Percentiles rank a stretch among this genome's conserved stretches.
phyloP scores from a whole-genome alignment of 2,888 invertebrate genomes.

The Antitype chi region DNA sequence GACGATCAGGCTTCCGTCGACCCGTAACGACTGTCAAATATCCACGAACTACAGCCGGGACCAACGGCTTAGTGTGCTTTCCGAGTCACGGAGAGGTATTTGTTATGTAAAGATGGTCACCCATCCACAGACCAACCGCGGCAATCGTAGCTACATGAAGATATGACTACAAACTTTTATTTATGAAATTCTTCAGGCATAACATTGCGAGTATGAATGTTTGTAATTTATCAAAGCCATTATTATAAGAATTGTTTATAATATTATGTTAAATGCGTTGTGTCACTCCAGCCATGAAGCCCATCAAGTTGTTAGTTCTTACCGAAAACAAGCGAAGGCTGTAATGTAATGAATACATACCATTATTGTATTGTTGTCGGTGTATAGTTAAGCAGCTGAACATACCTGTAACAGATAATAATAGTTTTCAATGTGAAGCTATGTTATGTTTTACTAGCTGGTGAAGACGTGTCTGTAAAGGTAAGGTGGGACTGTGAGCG shows the following conservation, averaged over 20 bases:
- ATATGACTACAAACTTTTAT: background rate
- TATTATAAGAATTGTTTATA: conserved; percentile 19
- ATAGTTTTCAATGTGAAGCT: conserved; percentile 35
- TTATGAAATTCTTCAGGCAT: background rate
- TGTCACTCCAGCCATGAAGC: background rate
- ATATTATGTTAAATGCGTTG: background rate
- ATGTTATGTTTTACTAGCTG: conserved; percentile 13
- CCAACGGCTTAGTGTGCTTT: too few relatives aligned
- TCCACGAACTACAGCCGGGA: too few relatives aligned
- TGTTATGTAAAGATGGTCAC: too few relatives aligned
- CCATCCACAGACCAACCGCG: too few relatives aligned
- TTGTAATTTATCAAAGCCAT: background rate
- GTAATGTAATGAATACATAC: conserved; percentile 43
- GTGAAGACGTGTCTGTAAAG: background rate
- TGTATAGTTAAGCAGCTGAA: conserved; percentile 46
- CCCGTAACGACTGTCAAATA: too few relatives aligned
- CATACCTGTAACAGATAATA: conserved; percentile 59
- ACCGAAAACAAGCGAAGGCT: conserved; percentile 34
- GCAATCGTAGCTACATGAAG: too few relatives aligned
- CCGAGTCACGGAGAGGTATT: too few relatives aligned
- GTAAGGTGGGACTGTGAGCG: conserved; percentile 20
- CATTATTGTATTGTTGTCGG: conserved; percentile 10
- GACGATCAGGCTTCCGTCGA: too few relatives aligned
- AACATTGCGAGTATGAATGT: too few relatives aligned
- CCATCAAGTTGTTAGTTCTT: background rate